Evolutionary conservation across 2,797 vertebrate genomes (phyloP).

Genomic region (Pseudochirops corinnae): DNA sequence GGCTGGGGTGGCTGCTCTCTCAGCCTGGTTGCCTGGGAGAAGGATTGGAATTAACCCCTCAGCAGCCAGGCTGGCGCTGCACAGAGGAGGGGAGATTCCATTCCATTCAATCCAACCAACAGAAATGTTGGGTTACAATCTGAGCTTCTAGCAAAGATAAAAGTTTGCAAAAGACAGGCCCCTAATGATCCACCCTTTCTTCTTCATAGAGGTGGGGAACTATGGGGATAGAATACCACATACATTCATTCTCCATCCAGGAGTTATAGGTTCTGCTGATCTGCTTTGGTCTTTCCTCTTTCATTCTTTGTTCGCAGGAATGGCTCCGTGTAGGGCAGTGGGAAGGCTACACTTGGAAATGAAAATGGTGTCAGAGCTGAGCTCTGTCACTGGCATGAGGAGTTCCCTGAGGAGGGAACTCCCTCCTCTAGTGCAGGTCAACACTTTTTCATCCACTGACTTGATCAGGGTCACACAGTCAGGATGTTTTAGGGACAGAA

Average conservation of each 20-base stretch:
- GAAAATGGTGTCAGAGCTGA: not conserved
- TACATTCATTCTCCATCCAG: not conserved
- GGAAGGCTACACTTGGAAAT: not conserved
- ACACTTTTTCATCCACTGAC: not conserved
- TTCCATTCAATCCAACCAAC: not conserved
- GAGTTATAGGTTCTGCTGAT: not conserved
- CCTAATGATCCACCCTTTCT: not conserved
- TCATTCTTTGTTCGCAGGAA: not conserved
- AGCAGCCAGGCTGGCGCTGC: not conserved
- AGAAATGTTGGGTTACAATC: not conserved
- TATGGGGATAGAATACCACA: not conserved
- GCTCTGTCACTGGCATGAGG: not conserved
- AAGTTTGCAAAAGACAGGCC: not conserved
- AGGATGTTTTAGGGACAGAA: not conserved
- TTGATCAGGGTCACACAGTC: not conserved
- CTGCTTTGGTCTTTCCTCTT: not conserved
- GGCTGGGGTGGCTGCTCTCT: not conserved
- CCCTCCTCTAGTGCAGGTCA: not conserved
- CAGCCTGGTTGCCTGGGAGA: not conserved
- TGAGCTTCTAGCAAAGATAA: not conserved
- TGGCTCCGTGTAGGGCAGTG: not conserved
- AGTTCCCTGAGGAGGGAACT: not conserved
- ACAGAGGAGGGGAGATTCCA: not conserved
- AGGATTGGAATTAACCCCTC: not conserved
- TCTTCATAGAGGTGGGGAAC: not conserved